Evolutionary conservation across 1,140 invertebrate species (phyloP), one percentile per base, ranked within the genome.

Genomic region (Sycophaga agraensis): DNA sequence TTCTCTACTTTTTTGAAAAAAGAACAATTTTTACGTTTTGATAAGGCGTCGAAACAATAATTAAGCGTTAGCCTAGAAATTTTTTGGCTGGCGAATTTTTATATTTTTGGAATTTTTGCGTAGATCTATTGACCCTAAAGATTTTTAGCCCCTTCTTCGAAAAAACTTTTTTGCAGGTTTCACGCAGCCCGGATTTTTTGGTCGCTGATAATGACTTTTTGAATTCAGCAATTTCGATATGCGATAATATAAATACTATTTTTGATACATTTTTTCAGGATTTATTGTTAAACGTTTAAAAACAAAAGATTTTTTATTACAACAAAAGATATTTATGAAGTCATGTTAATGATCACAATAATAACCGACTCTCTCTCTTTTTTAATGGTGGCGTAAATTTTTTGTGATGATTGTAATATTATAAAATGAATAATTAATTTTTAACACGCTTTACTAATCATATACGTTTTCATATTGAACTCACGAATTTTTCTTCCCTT

Each of bases 41-140:
- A n/a, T n/a, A n/a, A n/a, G n/a, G n/a, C n/a, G n/a, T 3, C 5
- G 21, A 45, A 24, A 5, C 11, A 45, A 24, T 2, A 50, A 42
- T 16, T 67, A 67, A 68, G 72, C 71, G 73, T 65, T 68, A 65
- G 61, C 56, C 40, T 53, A 16, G 39, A 34, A 70, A 69, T 75
- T 79, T 74, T 78, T 81, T 80, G 77, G 77, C 77, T 80, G 78
- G 78, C 73, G 69, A 74, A 65, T 78, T 80, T 81, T 81, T 81
- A 80, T 80, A 81, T 81, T 81, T 81, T 81, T 81, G 78, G 79
- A 77, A 76, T 77, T 76, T 78, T 78, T 73, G 72, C 67, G 54
- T 59, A 65, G 59, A 68, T 61, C 35, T 58, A 45, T 66, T 63
- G 37, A 58, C 9, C 57, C 66, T 63, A 60, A 54, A 37, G 40